phyloP scores from a whole-genome alignment of 2,113 vertebrate species.

The Electrona antarctica region DNA sequence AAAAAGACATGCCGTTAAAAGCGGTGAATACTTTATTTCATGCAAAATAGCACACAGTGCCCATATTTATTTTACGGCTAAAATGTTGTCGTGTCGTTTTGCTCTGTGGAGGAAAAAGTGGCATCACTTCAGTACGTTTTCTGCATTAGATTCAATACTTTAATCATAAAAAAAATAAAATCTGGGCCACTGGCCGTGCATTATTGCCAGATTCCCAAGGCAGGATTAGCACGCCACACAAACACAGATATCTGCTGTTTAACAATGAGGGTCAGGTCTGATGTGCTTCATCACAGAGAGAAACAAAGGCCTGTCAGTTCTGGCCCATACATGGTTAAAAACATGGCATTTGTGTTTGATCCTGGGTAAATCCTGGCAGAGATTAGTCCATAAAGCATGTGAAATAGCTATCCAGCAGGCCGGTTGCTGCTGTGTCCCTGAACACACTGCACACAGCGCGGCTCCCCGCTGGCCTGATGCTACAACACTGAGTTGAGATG shows the following conservation, averaged over 20 bases:
- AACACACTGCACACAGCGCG: constrained; percentile 30
- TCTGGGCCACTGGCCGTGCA: neutral
- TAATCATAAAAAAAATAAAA: neutral
- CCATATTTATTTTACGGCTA: no score
- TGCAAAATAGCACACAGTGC: no score
- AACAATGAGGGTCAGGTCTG: constrained; percentile 49
- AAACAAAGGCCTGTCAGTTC: constrained; percentile 19
- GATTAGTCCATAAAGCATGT: constrained; percentile 65
- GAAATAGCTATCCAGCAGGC: constrained; percentile 62
- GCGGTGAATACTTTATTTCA: no score
- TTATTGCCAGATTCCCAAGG: neutral
- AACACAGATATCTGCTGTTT: constrained; percentile 11
- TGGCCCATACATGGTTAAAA: constrained; percentile 59
- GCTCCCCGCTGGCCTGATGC: constrained; percentile 55
- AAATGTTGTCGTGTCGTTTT: no score
- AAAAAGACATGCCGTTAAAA: no score
- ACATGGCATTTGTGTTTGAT: constrained; percentile 61
- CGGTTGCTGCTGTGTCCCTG: constrained; percentile 52
- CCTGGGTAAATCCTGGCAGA: constrained; percentile 56
- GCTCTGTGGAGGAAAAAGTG: no score
- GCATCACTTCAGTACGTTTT: no score
- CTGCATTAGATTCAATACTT: no score
- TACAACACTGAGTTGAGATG: constrained; percentile 43
- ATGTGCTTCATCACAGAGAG: constrained; percentile 43
- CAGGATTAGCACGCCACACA: constrained; percentile 20